These are phyloP conservation scores for Monopis laevigella DNA, from an alignment of 2,888 invertebrate genomes.

Conservation along the genomic window DNA sequence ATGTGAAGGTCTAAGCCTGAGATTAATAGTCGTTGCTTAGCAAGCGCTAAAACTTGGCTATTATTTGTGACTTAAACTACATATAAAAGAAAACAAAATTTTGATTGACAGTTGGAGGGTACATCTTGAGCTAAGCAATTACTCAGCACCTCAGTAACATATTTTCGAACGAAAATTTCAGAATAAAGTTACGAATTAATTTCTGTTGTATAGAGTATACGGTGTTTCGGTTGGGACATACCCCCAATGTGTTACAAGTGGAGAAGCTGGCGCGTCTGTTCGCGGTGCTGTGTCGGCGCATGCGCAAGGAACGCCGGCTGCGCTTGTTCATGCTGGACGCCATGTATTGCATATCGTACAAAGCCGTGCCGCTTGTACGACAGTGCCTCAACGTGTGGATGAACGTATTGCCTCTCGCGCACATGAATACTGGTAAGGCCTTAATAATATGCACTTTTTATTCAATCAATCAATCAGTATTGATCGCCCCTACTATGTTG, in stretches of 20 bases:
- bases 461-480: no score
- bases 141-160: no score
- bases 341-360: conserved; percentile 54
- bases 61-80: no score
- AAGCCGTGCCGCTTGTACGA: conserved; percentile 42
- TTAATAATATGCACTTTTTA: no score
- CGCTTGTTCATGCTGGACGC: conserved; percentile 50
- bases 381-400: conserved; percentile 52
- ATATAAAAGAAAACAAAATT: conserved; percentile 26
- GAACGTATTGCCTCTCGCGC: conserved; percentile 44
- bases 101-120: no score
- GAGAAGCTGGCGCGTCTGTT: conserved; percentile 51
- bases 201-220: conserved; percentile 46
- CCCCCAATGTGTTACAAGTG: conserved; percentile 41
- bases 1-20: no score
- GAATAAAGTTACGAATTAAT: no score
- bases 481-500: no score
- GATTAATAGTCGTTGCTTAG: no score
- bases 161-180: no score
- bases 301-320: conserved; percentile 34
- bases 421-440: conserved; percentile 47
- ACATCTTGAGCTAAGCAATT: no score
- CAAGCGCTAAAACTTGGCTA: no score
- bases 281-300: conserved; percentile 45
- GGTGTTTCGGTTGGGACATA: conserved; percentile 41